A percentile compares a stretch with the other conserved stretches of the same genome.
phyloP scores from a whole-genome alignment of 2,888 invertebrate species.

The Drosophila anomalipes region DNA sequence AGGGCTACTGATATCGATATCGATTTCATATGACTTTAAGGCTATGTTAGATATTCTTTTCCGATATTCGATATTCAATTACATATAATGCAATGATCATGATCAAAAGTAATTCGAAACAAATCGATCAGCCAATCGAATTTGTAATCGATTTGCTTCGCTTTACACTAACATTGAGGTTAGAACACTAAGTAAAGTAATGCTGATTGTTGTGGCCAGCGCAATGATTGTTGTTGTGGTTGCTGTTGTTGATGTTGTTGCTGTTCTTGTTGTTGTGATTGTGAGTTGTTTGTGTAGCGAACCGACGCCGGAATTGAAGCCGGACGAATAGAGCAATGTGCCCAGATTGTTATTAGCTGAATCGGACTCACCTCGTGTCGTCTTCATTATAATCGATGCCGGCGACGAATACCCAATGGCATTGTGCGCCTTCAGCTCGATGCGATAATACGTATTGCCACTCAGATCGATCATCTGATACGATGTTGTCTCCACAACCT shows the following conservation, averaged over 20 bases:
- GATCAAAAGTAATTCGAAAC: conserved; percentile 16
- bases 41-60: conserved; percentile 19
- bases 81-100: conserved; percentile 33
- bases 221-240: conserved; percentile 81
- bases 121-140: conserved; percentile 15
- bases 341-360: conserved; percentile 85
- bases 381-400: conserved; percentile 92
- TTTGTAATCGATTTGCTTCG: conserved; percentile 20
- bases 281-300: conserved; percentile 82
- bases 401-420: conserved; percentile 93
- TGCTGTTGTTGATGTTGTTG: conserved; percentile 73
- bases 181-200: conserved; percentile 83
- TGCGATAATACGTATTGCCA: conserved; percentile 93
- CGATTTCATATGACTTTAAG: conserved; percentile 33
- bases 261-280: conserved; percentile 74
- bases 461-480: conserved; percentile 89
- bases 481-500: conserved; percentile 88
- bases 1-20: conserved; percentile 23
- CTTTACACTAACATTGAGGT: conserved; percentile 83
- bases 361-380: conserved; percentile 93
- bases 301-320: conserved; percentile 84
- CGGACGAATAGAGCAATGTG: conserved; percentile 85
- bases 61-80: conserved; percentile 25
- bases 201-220: conserved; percentile 84
- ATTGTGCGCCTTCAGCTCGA: conserved; percentile 94